Conservation (phyloP, 2,888 invertebrate species). For the Acrobeloides nanus region DNA sequence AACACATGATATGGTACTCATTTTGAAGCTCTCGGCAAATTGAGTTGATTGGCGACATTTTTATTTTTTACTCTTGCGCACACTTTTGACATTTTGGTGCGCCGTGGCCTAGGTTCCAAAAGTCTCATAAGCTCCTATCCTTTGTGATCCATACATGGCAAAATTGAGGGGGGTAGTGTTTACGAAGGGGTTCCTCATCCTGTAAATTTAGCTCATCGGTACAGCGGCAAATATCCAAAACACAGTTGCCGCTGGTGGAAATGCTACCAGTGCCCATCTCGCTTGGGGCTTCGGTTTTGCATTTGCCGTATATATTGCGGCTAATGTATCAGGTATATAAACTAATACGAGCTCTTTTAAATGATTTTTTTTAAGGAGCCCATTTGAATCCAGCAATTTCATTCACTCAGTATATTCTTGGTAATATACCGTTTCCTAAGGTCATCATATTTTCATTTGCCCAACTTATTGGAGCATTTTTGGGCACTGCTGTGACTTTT, state of each 20-base stretch:
- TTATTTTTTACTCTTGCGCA: too few relatives aligned
- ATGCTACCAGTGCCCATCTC: slow-evolving; percentile 33
- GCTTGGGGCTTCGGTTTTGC: slow-evolving; percentile 52
- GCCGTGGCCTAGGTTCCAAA: too few relatives aligned
- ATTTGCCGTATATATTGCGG: slow-evolving; percentile 46
- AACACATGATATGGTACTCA: too few relatives aligned
- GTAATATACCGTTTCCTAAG: slow-evolving; percentile 28
- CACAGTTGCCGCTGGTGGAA: slow-evolving; percentile 32
- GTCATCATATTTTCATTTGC: slow-evolving; percentile 24
- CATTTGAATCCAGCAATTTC: slow-evolving; percentile 49
- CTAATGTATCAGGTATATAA: slow-evolving; percentile 39
- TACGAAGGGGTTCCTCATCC: background rate
- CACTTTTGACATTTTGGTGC: too few relatives aligned
- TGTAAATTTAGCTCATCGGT: slow-evolving; percentile 44
- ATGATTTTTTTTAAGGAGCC: slow-evolving; percentile 28
- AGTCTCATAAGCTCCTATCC: too few relatives aligned
- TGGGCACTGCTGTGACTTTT: slow-evolving; percentile 44
- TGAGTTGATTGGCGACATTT: too few relatives aligned
- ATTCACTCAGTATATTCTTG: slow-evolving; percentile 35
- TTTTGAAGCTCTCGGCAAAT: too few relatives aligned
- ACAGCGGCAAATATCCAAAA: slow-evolving; percentile 47
- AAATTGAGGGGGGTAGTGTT: background rate
- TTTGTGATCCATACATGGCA: too few relatives aligned
- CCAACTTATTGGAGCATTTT: slow-evolving; percentile 48
- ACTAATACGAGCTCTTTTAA: background rate